A percentile compares a stretch with the other conserved stretches of the same genome.
These are phyloP conservation scores for Harpegnathos saltator DNA, from an alignment of 1,140 invertebrate genomes.

Conservation along the genomic window DNA sequence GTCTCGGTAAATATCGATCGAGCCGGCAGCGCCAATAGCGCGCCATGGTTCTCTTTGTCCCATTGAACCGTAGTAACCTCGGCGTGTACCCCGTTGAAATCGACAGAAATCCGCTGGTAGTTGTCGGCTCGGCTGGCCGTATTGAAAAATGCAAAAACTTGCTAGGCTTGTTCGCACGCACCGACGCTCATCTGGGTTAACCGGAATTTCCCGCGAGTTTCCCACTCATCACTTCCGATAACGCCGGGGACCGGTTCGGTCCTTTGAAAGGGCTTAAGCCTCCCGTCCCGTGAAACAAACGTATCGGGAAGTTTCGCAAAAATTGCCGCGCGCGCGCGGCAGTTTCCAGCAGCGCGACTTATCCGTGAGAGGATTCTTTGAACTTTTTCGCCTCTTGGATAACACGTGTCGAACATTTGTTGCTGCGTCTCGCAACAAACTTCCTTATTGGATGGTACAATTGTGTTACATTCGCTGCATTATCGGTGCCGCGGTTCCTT, in stretches of 20 bases:
- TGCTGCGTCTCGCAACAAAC: slow-evolving; percentile 52
- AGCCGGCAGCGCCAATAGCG: slow-evolving; percentile 51
- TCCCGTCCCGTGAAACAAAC: background rate
- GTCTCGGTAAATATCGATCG: slow-evolving; percentile 77
- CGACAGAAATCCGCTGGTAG: slow-evolving; percentile 5
- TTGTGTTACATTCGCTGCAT: background rate
- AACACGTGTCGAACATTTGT: slow-evolving; percentile 1
- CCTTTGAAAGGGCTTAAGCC: slow-evolving; percentile 15
- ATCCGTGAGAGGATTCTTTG: background rate
- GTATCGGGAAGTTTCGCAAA: slow-evolving; percentile 21
- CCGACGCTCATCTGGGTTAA: slow-evolving; percentile 48
- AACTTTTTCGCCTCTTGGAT: background rate
- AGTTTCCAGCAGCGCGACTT: background rate
- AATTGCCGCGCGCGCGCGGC: background rate
- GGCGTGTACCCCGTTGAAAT: slow-evolving; percentile 49
- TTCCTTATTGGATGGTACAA: slow-evolving; percentile 5
- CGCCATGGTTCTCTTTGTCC: slow-evolving; percentile 47
- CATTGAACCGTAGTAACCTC: slow-evolving; percentile 62
- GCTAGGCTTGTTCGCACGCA: slow-evolving; percentile 63
- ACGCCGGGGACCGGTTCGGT: slow-evolving; percentile 36
- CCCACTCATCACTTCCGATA: slow-evolving; percentile 9
- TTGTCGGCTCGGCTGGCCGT: slow-evolving; percentile 1
- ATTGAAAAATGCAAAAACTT: slow-evolving; percentile 68
- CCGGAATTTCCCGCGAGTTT: slow-evolving; percentile 50
- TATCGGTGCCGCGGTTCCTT: too few species aligned